These are phyloP conservation scores for Ceratina australensis DNA, from an alignment of 1,140 invertebrate species.

Conservation along the genomic window DNA sequence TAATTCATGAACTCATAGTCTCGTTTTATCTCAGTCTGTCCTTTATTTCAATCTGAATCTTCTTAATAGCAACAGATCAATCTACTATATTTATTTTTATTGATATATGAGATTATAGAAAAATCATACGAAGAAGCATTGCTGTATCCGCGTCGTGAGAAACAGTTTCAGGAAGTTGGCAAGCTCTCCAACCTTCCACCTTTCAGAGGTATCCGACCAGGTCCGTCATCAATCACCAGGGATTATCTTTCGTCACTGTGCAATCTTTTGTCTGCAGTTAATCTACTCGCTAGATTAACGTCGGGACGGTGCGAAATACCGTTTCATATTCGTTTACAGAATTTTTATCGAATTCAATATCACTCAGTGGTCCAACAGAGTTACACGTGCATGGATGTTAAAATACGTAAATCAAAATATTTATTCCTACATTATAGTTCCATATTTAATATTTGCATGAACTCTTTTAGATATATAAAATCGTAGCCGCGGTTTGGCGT, in stretches of 20 bases:
- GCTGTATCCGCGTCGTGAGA: constrained; percentile 13
- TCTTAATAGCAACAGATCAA: too few relatives aligned
- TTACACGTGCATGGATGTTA: too few relatives aligned
- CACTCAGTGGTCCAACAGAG: background rate
- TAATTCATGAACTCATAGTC: too few relatives aligned
- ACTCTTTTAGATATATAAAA: too few relatives aligned
- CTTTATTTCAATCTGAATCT: too few relatives aligned
- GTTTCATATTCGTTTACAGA: background rate
- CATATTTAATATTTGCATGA: too few relatives aligned
- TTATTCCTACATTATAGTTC: too few relatives aligned
- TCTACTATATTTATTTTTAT: too few relatives aligned
- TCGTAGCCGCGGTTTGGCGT: too few relatives aligned
- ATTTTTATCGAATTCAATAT: background rate
- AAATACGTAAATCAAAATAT: too few relatives aligned
- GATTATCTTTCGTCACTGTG: constrained; percentile 42
- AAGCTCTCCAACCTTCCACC: constrained; percentile 21
- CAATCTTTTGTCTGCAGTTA: constrained; percentile 12
- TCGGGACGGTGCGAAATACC: background rate
- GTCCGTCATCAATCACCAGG: constrained; percentile 23
- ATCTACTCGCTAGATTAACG: constrained; percentile 28
- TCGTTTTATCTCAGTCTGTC: too few relatives aligned
- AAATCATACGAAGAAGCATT: background rate
- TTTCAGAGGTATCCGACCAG: constrained; percentile 4
- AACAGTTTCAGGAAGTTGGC: constrained; percentile 28
- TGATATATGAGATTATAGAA: too few relatives aligned